Base-by-base conservation (phyloP, 2,113 vertebrate species). In the Archocentrus centrarchus region DNA sequence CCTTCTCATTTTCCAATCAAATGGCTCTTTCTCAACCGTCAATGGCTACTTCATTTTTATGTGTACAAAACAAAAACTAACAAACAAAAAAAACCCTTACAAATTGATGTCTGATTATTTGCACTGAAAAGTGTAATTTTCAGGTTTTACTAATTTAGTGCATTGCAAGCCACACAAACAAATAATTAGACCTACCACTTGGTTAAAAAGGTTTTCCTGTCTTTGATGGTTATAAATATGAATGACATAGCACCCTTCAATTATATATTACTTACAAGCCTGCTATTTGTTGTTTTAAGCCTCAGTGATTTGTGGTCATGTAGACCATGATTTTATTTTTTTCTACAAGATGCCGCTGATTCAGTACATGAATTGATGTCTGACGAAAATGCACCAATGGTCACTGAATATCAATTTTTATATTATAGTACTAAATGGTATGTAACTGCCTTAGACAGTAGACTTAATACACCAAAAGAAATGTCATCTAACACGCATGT, bases 331-430 rank as follows among this genome's bases (percentile, higher is more conserved):
- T 80, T 88, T 57, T 35, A 18, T 9, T 14, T 55, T 57, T 73
- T 73, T 20, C 44, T 32, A 30, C 30, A 73, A 73, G 13, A 32
- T 35, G 11, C 30, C 20, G 59, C 37, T 44, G 44, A 50, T 58
- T 32, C 32, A 59, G 64, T 76, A 41, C 4, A 64, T 76, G 30
- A 66, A 83, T 62, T 20, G 44, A 53, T 76, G 44, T 64, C 24
- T 62, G 41, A 78, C 77, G 53, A 80, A 77, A 82, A 61, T 75
- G n/a, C 20, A 55, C 53, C 32, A 55, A 9, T 55, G 68, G 68
- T 73, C 47, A 35, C 27, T 53, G 47, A 47, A 53, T 53, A 11
- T 53, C 66, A 73, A 5, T 73, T 35, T 73, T 73, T n/a, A 73
- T 50, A 37, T 55, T 73, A 73, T 17, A 7, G 2, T 32, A 27